Base-by-base conservation (phyloP, 2,888 invertebrate species). In the Xanthorhoe spadicearia region DNA sequence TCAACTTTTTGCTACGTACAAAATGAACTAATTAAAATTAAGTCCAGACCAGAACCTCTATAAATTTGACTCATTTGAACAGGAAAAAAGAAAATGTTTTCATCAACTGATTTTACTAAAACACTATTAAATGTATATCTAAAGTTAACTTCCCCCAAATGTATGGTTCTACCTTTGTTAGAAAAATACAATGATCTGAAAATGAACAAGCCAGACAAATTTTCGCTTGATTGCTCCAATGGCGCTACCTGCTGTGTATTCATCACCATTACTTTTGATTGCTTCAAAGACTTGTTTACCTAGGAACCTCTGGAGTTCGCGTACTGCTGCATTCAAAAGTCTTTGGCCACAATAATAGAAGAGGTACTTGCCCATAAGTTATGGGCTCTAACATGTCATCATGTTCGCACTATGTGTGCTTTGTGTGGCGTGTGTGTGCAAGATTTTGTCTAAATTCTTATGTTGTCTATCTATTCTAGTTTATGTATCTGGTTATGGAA, bases 241-340 rank as follows among this genome's bases (percentile, higher is more conserved):
- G 19, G 5, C 18, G 50, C 51, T 43, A 52, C 38, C 23, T 23
- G 1, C 4, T 7, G 28, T 18, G 28, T 17, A 51, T 35, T 18
- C 17, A 19, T 56, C 23, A 43, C 56, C 51, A 66, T 43, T 48
- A 56, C 38, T 50, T 55, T 60, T 68, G 9, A 70, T 71, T 72
- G 38, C 68, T 71, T 70, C 70, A 63, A 69, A 74, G 68, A 75
- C 63, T 82, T 88, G 84, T 87, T 82, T 74, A 83, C 70, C 64
- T 89, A 93, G 91, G 93, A 93, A 87, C 92, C 91, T 77, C 79
- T 92, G 92, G 92, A 88, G 88, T 95, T 95, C 91, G 95, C 95
- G 87, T 95, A 94, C 93, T 92, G 94, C 88, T 95, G 95, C 93
- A 94, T 95, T 81, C 95, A 95, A 92, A 95, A 94, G 87, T 94